Evolutionary conservation across 2,888 invertebrate species (phyloP).

Genomic region (Brachycybe producta): DNA sequence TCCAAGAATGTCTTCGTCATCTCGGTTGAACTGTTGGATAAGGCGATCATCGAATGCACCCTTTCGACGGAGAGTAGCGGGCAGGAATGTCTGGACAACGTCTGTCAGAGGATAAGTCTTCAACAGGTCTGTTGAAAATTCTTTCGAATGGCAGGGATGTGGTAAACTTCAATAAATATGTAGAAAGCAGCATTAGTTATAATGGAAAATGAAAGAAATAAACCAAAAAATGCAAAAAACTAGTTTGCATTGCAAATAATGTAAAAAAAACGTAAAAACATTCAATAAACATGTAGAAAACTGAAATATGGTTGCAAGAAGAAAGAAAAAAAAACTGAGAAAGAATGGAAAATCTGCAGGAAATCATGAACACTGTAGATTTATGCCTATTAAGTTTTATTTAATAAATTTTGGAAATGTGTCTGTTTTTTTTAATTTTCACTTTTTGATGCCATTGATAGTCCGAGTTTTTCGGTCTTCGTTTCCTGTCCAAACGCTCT

Average conservation of each 20-base stretch:
- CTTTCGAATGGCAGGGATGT: no score
- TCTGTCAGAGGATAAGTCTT: conserved; percentile 84
- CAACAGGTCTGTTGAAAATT: conserved; percentile 47
- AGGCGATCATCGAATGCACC: conserved; percentile 87
- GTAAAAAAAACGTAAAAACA: no score
- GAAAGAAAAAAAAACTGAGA: no score
- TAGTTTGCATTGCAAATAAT: no score
- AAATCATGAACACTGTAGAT: no score
- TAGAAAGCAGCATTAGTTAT: no score
- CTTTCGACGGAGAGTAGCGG: conserved; percentile 86
- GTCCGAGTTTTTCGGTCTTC: conserved; percentile 85
- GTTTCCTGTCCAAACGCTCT: conserved; percentile 54
- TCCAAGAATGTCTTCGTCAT: conserved; percentile 93
- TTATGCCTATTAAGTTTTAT: neutral
- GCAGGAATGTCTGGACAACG: conserved; percentile 85
- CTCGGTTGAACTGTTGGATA: conserved; percentile 85
- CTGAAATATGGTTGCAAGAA: no score
- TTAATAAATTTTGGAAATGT: neutral
- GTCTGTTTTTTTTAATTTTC: conserved; percentile 4
- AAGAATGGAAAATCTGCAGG: no score
- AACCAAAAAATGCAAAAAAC: no score
- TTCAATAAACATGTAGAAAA: no score
- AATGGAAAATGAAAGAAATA: no score
- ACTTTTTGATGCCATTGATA: conserved; percentile 26
- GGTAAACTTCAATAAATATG: no score